Evolutionary conservation across 1,140 invertebrate genomes (phyloP), one percentile per base, ranked within the genome.

Genomic region (Hycleus cichorii): DNA sequence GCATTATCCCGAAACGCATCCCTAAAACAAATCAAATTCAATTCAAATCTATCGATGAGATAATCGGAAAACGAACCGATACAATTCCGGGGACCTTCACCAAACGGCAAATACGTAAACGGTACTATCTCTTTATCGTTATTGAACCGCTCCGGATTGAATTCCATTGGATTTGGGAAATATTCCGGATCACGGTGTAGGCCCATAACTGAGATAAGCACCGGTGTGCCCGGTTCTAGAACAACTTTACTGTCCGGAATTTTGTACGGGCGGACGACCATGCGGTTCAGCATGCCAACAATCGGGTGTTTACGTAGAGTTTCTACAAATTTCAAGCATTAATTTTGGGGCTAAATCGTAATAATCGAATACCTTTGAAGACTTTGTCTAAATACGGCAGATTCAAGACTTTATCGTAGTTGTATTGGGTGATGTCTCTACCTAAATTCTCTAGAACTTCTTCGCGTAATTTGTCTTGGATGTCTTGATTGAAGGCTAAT

Each of bases 141-240:
- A 46, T 73, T 64, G 64, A 85, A 86, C 47, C 83, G 67, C 32
- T 83, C 78, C 0, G 84, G 84, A 65, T 84, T 74, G 64, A 83
- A 87, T 39, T 67, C 68, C 10, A 81, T 74, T 4, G 84, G 82
- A 52, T 85, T 73, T n/a, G 80, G 75, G 60, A 74, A 86, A 53
- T 73, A 71, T 32, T 77, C 62, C 3, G 74, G 66, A 63, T 83
- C 75, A 5, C 57, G 42, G 7, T 75, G 73, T 10, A 75, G 18
- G 2, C 59, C 64, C 9, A 57, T 51, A 2, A 70, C 47, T 42
- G 73, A 64, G 42, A 75, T 61, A 0, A 60, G n/a, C 2, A 75
- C 49, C 11, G 44, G 46, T 9, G 65, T 69, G 10, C 66, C 71
- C 47, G 68, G 70, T 18, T 65, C 62, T 25, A 74, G 43, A 0